Percentiles rank a stretch among this genome's conserved stretches.
phyloP scores from a whole-genome alignment of 1,140 invertebrate species.

The Apis mellifera region Amel_HAv3.1 CM009933.2:4805001-4805500 shows the following conservation, averaged over 20 bases:
- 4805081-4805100: constrained; percentile 18
- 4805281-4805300: constrained; percentile 11
- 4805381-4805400: not conserved
- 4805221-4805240: constrained; percentile 80
- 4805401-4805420: not conserved
- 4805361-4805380: not conserved
- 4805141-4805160: constrained; percentile 54
- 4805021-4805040: not conserved
- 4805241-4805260: constrained; percentile 65
- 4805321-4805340: not conserved
- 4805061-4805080: not conserved
- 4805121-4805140: constrained; percentile 59
- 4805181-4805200: constrained; percentile 75
- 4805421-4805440: not conserved
- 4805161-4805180: constrained; percentile 73
- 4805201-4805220: constrained; percentile 82
- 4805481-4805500: constrained; percentile 50
- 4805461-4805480: constrained; percentile 57
- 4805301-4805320: not conserved
- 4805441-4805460: constrained; percentile 10
- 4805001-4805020: constrained; percentile 22
- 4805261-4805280: not conserved
- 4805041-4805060: constrained; percentile 20
- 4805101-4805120: constrained; percentile 42
- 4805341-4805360: not conserved